Conservation (phyloP, 2,888 invertebrate species). For the Escarpia spicata region DNA sequence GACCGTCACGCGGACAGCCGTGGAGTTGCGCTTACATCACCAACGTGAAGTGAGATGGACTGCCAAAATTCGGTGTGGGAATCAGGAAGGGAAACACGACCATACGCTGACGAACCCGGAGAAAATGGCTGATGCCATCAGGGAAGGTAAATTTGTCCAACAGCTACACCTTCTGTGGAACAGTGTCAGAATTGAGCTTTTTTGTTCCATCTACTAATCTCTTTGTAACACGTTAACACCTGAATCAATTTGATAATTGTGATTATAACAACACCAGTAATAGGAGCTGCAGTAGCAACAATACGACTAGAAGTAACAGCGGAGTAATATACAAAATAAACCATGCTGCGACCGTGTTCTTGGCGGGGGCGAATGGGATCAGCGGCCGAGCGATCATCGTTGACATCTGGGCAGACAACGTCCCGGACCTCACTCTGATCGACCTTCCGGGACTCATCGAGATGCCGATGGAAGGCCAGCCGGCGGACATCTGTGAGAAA, state of each 20-base stretch:
- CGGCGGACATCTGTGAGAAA: neutral
- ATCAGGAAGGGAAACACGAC: constrained; percentile 26
- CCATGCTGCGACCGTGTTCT: neutral
- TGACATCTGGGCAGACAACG: constrained; percentile 22
- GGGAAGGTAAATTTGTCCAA: neutral
- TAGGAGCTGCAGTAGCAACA: too few relatives aligned
- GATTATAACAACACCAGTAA: too few relatives aligned
- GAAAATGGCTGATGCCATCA: neutral
- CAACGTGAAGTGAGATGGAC: neutral
- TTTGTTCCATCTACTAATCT: too few relatives aligned
- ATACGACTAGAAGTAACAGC: too few relatives aligned
- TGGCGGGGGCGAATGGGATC: constrained; percentile 18
- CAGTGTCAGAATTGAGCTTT: neutral
- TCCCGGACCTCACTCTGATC: constrained; percentile 33
- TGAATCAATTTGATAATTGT: too few relatives aligned
- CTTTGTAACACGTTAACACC: too few relatives aligned
- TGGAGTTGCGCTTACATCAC: constrained; percentile 34
- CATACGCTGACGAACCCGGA: neutral
- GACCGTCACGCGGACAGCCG: constrained; percentile 35
- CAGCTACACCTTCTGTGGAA: neutral
- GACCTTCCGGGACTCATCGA: constrained; percentile 30
- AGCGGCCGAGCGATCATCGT: constrained; percentile 24
- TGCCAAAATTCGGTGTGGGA: neutral
- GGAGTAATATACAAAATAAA: too few relatives aligned
- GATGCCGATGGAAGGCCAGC: constrained; percentile 6